A percentile compares a stretch with the other conserved stretches of the same genome.
Evolutionary conservation across 2,113 vertebrate species (phyloP).

Genomic region (Plotosus lineatus): DNA sequence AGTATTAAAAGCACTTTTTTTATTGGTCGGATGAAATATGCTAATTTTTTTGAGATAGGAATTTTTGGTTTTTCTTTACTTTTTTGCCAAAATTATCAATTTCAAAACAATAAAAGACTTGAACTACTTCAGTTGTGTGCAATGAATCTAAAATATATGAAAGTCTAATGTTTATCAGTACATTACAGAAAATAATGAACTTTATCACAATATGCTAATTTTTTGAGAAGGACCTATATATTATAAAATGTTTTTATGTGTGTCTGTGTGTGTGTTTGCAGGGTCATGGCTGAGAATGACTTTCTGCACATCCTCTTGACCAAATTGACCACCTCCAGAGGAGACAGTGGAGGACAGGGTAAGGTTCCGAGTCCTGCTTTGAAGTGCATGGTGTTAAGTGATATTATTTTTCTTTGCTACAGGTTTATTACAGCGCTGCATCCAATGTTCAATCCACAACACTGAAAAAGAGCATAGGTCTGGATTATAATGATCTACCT

Average conservation of each 20-base stretch:
- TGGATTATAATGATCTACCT: slow-evolving; percentile 22
- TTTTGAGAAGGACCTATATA: no score
- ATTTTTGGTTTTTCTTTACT: no score
- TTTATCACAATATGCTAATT: no score
- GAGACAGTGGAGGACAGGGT: slow-evolving; percentile 97
- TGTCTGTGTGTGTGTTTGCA: slow-evolving; percentile 63
- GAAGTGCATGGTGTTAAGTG: neutral
- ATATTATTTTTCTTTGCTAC: slow-evolving; percentile 40
- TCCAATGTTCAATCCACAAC: neutral
- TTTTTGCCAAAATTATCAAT: no score
- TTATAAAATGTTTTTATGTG: neutral
- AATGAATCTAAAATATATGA: no score
- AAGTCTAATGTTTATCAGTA: no score
- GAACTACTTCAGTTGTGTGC: no score
- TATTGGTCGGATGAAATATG: no score
- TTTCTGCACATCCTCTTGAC: slow-evolving; percentile 89
- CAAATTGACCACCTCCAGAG: slow-evolving; percentile 88
- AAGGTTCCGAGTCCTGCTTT: slow-evolving; percentile 23
- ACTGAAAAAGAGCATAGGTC: slow-evolving; percentile 10
- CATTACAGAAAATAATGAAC: no score
- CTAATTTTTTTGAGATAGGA: no score
- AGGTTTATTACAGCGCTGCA: slow-evolving; percentile 23
- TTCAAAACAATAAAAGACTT: no score
- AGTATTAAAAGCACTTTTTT: no score
- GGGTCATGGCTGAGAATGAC: slow-evolving; percentile 88